phyloP scores from a whole-genome alignment of 1,140 invertebrate species.

The Calephelis nemesis region DNA sequence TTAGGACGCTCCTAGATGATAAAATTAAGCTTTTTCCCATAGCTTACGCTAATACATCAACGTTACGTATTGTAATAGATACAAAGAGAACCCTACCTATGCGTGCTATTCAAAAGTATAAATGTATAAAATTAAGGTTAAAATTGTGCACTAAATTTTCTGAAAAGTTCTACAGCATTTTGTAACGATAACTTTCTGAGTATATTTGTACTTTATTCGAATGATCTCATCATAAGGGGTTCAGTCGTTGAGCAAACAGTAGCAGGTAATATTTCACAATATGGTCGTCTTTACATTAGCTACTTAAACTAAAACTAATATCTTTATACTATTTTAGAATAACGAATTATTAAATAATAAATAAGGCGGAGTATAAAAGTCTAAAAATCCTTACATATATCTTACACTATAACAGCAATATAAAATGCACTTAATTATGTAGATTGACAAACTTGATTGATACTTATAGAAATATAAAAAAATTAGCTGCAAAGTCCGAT shows the following conservation, averaged over 20 bases:
- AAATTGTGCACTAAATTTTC: not conserved
- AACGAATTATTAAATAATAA: slow-evolving; percentile 7
- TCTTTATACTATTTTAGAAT: slow-evolving; percentile 5
- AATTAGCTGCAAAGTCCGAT: not conserved
- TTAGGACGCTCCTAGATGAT: too few relatives aligned
- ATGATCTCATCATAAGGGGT: slow-evolving; percentile 2
- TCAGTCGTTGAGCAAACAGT: slow-evolving; percentile 4
- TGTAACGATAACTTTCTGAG: not conserved
- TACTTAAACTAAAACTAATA: slow-evolving; percentile 1
- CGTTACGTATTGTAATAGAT: too few relatives aligned
- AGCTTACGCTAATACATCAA: too few relatives aligned
- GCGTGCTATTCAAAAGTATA: not conserved
- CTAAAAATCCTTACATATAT: slow-evolving; percentile 5
- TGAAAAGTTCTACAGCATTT: not conserved
- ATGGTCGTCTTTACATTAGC: not conserved
- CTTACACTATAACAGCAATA: slow-evolving; percentile 10
- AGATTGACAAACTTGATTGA: not conserved
- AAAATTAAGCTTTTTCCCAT: too few relatives aligned
- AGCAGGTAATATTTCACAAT: not conserved
- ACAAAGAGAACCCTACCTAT: too few relatives aligned
- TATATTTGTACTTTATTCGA: slow-evolving; percentile 3
- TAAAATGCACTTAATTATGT: slow-evolving; percentile 7
- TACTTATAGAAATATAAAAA: not conserved
- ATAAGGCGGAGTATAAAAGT: slow-evolving; percentile 18
- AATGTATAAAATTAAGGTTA: not conserved